A percentile compares a stretch with the other conserved stretches of the same genome.
These are phyloP conservation scores for Adelosebastes latens DNA, from an alignment of 2,797 vertebrate species.

Conservation along the genomic window DNA sequence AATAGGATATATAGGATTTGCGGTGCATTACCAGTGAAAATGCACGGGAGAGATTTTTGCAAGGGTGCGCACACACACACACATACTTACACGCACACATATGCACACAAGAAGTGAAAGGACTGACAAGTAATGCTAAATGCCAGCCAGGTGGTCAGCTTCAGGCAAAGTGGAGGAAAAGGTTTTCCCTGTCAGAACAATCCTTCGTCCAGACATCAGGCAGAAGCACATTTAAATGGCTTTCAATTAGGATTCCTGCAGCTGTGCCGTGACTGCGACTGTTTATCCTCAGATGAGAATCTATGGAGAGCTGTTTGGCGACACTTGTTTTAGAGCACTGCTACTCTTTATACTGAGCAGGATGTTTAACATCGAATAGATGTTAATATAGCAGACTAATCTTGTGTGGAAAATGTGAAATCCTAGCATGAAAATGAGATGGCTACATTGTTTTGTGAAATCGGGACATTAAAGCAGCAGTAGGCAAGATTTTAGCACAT, in stretches of 20 bases:
- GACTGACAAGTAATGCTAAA: conserved; percentile 46
- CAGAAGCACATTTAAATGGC: conserved; percentile 32
- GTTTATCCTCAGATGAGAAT: conserved; percentile 8
- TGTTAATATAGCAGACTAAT: background rate
- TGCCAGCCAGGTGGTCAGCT: conserved; percentile 65
- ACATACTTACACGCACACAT: background rate
- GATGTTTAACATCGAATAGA: background rate
- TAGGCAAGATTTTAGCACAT: too few relatives aligned
- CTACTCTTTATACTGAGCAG: background rate
- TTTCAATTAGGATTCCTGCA: conserved; percentile 43
- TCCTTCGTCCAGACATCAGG: conserved; percentile 41
- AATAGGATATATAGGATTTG: background rate
- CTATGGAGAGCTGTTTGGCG: background rate
- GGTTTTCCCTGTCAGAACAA: conserved; percentile 59
- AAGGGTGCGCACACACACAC: background rate
- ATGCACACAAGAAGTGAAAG: background rate
- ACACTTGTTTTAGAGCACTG: background rate
- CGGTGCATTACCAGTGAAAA: background rate
- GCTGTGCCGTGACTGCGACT: conserved; percentile 14
- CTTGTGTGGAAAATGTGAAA: background rate
- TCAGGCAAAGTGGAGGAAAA: conserved; percentile 55
- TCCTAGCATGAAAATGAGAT: too few relatives aligned
- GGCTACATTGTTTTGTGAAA: background rate
- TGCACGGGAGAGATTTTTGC: background rate
- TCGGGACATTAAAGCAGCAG: background rate